Evolutionary conservation across 2,797 vertebrate genomes (phyloP).

Genomic region (Falco novaeseelandiae): DNA sequence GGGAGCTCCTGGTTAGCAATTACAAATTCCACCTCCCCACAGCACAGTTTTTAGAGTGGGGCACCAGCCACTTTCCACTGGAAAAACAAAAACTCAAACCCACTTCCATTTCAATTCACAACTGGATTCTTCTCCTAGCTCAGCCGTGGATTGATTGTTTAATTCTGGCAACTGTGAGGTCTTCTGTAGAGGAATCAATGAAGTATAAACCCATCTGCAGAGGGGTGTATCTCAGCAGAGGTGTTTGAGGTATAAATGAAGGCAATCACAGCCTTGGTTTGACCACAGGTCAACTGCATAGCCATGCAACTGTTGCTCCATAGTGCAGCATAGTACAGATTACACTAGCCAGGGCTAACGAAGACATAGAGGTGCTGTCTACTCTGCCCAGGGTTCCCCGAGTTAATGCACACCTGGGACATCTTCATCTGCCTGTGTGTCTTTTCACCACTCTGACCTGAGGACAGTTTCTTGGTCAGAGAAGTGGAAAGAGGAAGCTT

Average conservation of each 20-base stretch:
- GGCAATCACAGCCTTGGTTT: neutral
- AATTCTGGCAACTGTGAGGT: neutral
- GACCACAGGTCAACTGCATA: neutral
- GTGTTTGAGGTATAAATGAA: neutral
- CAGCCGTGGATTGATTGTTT: neutral
- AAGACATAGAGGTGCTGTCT: rapidly evolving
- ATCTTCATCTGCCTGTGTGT: neutral
- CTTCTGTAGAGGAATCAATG: neutral
- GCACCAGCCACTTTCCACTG: neutral
- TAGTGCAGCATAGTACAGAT: rapidly evolving
- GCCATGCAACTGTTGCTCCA: neutral
- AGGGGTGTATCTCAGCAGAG: neutral
- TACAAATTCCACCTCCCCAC: neutral
- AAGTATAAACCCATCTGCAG: neutral
- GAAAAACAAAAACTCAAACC: neutral
- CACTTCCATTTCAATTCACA: neutral
- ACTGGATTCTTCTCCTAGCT: neutral
- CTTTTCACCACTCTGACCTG: neutral
- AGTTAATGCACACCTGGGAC: rapidly evolving
- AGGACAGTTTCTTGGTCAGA: neutral
- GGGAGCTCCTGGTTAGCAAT: neutral
- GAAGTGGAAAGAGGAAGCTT: neutral
- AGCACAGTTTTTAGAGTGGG: neutral
- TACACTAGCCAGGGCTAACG: neutral
- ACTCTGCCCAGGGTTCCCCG: neutral